A percentile compares a stretch with the other conserved stretches of the same genome.
phyloP scores from a whole-genome alignment of 2,797 vertebrate genomes.

The Meriones psammophilus region DNA sequence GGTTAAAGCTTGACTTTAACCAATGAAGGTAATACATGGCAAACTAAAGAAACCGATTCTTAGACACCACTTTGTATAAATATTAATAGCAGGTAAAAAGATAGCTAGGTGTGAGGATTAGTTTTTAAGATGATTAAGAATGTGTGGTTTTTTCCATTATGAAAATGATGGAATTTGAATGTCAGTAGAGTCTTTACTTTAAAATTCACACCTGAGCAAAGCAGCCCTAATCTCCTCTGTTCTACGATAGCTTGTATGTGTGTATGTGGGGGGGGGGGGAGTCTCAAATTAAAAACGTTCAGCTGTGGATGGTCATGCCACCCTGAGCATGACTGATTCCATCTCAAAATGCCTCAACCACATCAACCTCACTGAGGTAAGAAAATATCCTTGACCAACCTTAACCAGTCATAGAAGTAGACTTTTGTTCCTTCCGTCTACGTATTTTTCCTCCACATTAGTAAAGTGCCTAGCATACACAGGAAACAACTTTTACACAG shows the following conservation, averaged over 20 bases:
- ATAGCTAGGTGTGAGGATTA: neutral
- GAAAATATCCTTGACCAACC: neutral
- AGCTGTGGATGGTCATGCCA: neutral
- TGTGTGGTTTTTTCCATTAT: neutral
- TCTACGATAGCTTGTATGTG: neutral
- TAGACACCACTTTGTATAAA: neutral
- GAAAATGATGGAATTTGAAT: conserved; percentile 15
- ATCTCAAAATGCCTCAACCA: neutral
- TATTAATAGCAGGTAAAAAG: neutral
- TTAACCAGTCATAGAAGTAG: neutral
- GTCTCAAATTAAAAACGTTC: neutral
- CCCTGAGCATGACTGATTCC: neutral
- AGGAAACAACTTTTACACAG: neutral
- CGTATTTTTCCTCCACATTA: neutral
- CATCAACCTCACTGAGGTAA: neutral
- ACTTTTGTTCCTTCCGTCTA: neutral
- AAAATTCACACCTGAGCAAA: neutral
- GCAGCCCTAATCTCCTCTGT: neutral
- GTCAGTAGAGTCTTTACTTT: conserved; percentile 1
- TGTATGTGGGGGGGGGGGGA: too few species aligned
- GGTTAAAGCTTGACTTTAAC: neutral
- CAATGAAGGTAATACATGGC: neutral
- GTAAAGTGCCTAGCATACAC: neutral
- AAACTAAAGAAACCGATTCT: conserved; percentile 9
- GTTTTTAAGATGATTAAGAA: conserved; percentile 45